Evolutionary conservation across 2,888 invertebrate species (phyloP).

Genomic region (Acanthosepion esculentum): DNA sequence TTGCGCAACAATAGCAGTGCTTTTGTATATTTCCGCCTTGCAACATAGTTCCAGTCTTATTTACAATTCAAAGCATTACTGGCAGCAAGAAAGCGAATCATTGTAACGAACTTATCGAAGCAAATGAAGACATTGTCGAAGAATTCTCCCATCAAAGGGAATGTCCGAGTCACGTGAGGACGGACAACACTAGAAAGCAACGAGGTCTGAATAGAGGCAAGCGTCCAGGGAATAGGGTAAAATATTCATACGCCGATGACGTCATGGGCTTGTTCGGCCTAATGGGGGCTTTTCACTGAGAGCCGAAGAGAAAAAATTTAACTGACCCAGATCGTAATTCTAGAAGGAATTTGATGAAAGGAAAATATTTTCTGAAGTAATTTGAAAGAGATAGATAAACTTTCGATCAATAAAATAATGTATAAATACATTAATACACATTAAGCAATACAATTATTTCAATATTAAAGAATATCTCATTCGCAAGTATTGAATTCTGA

Average conservation of each 20-base stretch:
- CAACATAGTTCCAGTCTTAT: not conserved
- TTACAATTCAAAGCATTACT: not conserved
- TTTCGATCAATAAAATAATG: not conserved
- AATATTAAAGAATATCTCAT: not conserved
- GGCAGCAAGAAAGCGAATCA: not conserved
- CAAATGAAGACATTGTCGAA: conserved; percentile 33
- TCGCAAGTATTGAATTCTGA: not conserved
- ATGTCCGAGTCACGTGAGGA: not conserved
- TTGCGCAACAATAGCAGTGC: not conserved
- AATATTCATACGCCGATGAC: not conserved
- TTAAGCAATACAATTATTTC: not conserved
- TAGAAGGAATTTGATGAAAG: conserved; percentile 9
- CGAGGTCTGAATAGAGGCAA: not conserved
- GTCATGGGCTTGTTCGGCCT: not conserved
- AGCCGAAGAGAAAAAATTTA: not conserved
- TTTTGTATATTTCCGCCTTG: not conserved
- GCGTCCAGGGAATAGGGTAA: not conserved
- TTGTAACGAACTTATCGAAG: not conserved
- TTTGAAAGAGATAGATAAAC: not conserved
- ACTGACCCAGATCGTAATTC: not conserved
- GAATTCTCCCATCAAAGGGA: conserved; percentile 25
- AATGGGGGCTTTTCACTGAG: not conserved
- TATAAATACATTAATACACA: not conserved
- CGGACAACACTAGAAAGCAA: not conserved
- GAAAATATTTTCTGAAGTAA: not conserved